Base-by-base conservation (phyloP, 1,140 invertebrate genomes). In the Sitobion miscanthi region DNA sequence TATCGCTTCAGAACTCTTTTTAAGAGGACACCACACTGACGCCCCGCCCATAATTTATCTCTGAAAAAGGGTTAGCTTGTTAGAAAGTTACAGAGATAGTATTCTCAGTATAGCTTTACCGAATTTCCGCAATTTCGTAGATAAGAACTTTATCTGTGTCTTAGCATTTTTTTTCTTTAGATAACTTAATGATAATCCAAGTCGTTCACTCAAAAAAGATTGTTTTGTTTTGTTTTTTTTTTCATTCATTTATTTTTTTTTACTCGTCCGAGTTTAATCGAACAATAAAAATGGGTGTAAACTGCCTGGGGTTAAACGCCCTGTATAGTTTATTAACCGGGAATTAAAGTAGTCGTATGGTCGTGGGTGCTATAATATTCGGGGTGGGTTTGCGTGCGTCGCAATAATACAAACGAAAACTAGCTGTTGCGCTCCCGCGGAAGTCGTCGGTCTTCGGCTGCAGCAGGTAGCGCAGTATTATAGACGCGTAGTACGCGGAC, bases 391-490 rank as follows among this genome's bases (percentile, higher is more conserved):
- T 8, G 30, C 30, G 62, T n/a, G 30, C 11, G 14, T 69, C 30
- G 62, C 30, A n/a, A 69, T 17, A n/a, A 62, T 62, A 54, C 52
- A 69, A n/a, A 69, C 62, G 21, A 57, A 54, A 35, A 89, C 87
- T 69, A 69, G 62, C 62, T 89, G 87, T 89, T 89, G 87, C 87
- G 52, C 87, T 23, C 52, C 5, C 17, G 49, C 35, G 52, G 87
- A 57, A 89, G 20, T 89, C 17, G 14, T 11, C 45, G 14, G 42
- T 47, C 3, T 38, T 62, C 35, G n/a, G 7, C n/a, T 38, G 57
- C 30, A n/a, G 54, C 54, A 25, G 17, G 89, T 54, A 21, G 52
- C 42, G 42, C 42, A 42, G 52, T 54, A 1, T 21, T 23, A 54
- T n/a, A 17, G n/a, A 14, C 25, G 54, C 38, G 23, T 38, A 9